These are phyloP conservation scores for Drosophila lacertosa DNA, from an alignment of 1,140 invertebrate species.

Conservation along the genomic window DNA sequence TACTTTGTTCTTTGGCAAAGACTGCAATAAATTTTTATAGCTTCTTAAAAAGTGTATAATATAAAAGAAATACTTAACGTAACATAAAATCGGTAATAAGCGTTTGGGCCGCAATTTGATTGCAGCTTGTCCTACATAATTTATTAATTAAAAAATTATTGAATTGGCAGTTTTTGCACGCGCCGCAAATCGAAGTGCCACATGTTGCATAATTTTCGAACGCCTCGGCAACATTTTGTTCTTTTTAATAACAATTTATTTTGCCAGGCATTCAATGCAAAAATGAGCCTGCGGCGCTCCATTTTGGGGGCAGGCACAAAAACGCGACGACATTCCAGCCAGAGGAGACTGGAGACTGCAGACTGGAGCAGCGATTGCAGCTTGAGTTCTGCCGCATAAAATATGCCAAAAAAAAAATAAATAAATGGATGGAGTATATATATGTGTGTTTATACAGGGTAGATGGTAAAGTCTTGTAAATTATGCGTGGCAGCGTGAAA, in stretches of 20 bases:
- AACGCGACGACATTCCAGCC: slow-evolving; percentile 63
- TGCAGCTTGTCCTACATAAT: slow-evolving; percentile 43
- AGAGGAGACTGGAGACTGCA: slow-evolving; percentile 1
- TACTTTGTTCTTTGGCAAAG: not conserved
- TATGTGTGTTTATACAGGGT: not conserved
- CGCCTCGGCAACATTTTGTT: slow-evolving; percentile 35
- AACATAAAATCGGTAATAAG: slow-evolving; percentile 20
- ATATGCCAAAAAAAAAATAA: slow-evolving; percentile 62
- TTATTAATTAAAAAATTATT: slow-evolving; percentile 47
- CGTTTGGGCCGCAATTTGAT: slow-evolving; percentile 26
- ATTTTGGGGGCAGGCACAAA: slow-evolving; percentile 35
- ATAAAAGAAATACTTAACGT: slow-evolving; percentile 8
- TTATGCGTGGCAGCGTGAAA: slow-evolving; percentile 72
- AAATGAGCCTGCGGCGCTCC: slow-evolving; percentile 36
- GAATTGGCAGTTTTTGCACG: slow-evolving; percentile 39
- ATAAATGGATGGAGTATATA: slow-evolving; percentile 20
- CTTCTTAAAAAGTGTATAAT: not conserved
- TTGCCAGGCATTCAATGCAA: slow-evolving; percentile 27
- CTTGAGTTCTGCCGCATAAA: slow-evolving; percentile 59
- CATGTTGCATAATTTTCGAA: slow-evolving; percentile 66
- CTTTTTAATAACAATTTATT: slow-evolving; percentile 55
- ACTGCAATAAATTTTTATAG: not conserved
- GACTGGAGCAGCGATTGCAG: slow-evolving; percentile 17
- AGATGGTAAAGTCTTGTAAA: slow-evolving; percentile 53
- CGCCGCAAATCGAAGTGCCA: slow-evolving; percentile 47